Percentiles rank a stretch among this genome's conserved stretches.
Evolutionary conservation across 2,888 invertebrate genomes (phyloP).

Genomic region (Halocaridina rubra): DNA sequence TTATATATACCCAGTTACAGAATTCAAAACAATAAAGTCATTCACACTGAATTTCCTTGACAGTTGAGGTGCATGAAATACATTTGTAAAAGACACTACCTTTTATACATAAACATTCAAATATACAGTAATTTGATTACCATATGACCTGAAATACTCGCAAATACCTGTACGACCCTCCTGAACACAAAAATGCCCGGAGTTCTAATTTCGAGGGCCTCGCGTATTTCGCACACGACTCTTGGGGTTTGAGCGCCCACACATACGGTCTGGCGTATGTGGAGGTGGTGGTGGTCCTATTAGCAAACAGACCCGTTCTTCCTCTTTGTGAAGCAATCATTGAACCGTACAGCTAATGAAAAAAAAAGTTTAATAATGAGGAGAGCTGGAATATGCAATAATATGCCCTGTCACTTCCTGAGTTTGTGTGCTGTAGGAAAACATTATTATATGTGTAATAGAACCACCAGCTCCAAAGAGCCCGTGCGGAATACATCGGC

Average conservation of each 20-base stretch:
- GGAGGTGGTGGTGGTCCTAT: not conserved
- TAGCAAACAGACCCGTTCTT: conserved; percentile 56
- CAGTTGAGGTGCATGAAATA: not conserved
- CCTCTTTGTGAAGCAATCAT: conserved; percentile 47
- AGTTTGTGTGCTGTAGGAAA: conserved; percentile 52
- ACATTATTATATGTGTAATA: conserved; percentile 27
- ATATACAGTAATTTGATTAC: conserved; percentile 50
- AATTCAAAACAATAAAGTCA: conserved; percentile 34
- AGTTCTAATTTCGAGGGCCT: conserved; percentile 12
- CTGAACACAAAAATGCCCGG: not conserved
- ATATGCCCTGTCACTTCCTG: conserved; percentile 59
- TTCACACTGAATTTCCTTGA: conserved; percentile 13
- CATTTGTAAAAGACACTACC: not conserved
- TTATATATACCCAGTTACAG: conserved; percentile 22
- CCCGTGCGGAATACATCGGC: conserved; percentile 47
- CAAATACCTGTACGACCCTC: conserved; percentile 26
- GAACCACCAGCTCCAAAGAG: conserved; percentile 43
- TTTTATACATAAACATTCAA: not conserved
- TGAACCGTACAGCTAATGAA: conserved; percentile 47
- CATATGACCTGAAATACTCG: conserved; percentile 52
- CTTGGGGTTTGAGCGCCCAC: not conserved
- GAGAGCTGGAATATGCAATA: conserved; percentile 52
- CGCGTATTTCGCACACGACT: not conserved
- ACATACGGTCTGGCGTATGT: too few relatives aligned
- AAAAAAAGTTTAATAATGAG: conserved; percentile 39